phyloP scores from a whole-genome alignment of 2,797 vertebrate genomes.

The Pristis pectinata region DNA sequence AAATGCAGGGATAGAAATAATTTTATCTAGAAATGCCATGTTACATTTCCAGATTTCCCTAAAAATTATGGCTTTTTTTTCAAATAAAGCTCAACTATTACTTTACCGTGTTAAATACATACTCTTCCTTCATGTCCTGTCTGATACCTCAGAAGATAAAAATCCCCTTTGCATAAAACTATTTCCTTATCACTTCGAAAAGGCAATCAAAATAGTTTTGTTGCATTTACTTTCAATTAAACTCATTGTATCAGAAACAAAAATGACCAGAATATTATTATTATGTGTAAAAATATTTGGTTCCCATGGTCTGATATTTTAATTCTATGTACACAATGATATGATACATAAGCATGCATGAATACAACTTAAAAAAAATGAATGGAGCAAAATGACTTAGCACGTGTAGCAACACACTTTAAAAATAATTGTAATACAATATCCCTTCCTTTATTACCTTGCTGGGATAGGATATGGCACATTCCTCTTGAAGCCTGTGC shows the following conservation, averaged over 20 bases:
- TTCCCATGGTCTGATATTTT: neutral
- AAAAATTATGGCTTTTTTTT: neutral
- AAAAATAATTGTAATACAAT: neutral
- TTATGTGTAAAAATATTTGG: neutral
- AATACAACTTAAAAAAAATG: neutral
- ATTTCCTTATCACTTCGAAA: neutral
- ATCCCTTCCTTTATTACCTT: neutral
- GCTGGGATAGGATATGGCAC: neutral
- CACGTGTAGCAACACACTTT: neutral
- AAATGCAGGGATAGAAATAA: neutral
- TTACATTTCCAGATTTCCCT: neutral
- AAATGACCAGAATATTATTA: neutral
- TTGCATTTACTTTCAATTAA: neutral
- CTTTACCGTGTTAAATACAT: neutral
- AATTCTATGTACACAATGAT: neutral
- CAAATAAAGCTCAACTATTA: neutral
- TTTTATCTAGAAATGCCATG: neutral
- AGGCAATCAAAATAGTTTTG: neutral
- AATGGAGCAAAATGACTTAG: neutral
- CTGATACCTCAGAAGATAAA: neutral
- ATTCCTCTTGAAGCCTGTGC: conserved; percentile 2
- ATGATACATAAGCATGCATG: neutral
- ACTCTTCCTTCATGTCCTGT: neutral
- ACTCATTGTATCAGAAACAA: neutral
- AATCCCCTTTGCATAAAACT: no score